Evolutionary conservation across 2,113 vertebrate species (phyloP), one percentile per base, ranked within the genome.

Genomic region (Nematolebias whitei): DNA sequence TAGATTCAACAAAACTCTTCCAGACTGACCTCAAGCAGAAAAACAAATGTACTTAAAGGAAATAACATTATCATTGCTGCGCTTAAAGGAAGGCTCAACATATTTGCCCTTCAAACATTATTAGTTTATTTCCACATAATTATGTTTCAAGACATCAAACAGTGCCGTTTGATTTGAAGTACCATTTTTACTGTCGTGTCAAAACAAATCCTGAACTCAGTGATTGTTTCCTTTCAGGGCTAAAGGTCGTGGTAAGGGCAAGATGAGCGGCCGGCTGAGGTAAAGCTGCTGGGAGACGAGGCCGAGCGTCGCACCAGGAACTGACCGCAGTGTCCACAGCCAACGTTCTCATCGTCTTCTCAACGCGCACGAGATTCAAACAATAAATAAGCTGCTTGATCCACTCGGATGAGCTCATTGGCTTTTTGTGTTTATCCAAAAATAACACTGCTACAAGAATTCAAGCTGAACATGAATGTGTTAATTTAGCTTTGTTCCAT

Each of bases 191-290:
- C 45, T 47, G 22, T 4, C 23, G 38, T 54, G 24, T 22, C 24
- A 16, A 24, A 41, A 38, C 24, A 47, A 23, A 40, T 26, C 3
- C 14, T 5, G 1, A 52, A 58, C 29, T 10, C 3, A 2, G 20
- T n/a, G 35, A 8, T 39, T 11, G 19, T 16, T 56, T 26, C 12
- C 23, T 78, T 76, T 61, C 73, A 93, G 92, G 15, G 80, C 87
- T 40, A 93, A 93, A 75, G 92, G 92, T 39, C 91, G 92, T 0
- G 84, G 92, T 43, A 93, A 93, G 78, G 91, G 89, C 68, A 93
- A 92, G 75, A 79, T 90, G 89, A 51, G 70, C 2, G 76, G 80
- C 35, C 87, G 92, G 52, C 59, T 92, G 74, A 85, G 92, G 83
- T 93, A 89, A 83, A 90, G 61, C 35, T 58, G 44, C 63, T 8